phyloP scores from a whole-genome alignment of 2,888 invertebrate genomes.

The Bembecia ichneumoniformis region DNA sequence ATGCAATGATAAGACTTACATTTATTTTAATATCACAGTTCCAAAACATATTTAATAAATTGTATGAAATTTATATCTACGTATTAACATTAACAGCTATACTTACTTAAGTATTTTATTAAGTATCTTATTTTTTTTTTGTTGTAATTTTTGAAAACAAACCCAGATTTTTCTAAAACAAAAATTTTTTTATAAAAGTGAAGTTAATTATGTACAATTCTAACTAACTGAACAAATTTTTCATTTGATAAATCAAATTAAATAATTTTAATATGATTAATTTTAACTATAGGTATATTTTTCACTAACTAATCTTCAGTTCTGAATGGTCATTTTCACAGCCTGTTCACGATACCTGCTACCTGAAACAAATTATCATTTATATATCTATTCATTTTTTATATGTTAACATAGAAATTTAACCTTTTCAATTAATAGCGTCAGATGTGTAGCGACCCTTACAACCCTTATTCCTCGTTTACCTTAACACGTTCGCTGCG shows the following conservation, averaged over 20 bases:
- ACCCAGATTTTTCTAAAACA: no score
- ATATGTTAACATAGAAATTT: background rate
- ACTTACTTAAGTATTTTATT: background rate
- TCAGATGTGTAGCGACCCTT: no score
- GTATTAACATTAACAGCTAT: background rate
- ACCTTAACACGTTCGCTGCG: no score
- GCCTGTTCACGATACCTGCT: slow-evolving; percentile 31
- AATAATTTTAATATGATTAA: no score
- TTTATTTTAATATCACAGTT: slow-evolving; percentile 1
- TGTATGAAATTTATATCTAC: background rate
- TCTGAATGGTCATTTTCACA: slow-evolving; percentile 26
- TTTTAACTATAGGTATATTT: background rate
- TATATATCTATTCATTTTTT: background rate
- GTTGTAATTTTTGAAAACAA: slow-evolving; percentile 29
- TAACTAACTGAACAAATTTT: no score
- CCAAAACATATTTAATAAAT: background rate
- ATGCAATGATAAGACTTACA: background rate
- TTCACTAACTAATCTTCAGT: slow-evolving; percentile 1
- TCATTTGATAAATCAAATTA: no score
- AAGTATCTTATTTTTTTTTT: background rate
- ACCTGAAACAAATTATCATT: slow-evolving; percentile 28
- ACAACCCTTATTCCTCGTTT: no score
- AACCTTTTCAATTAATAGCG: no score
- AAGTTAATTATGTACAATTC: no score
- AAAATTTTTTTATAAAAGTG: no score